These are phyloP conservation scores for Atopsyche davidsoni DNA, from an alignment of 1,140 invertebrate genomes.

Conservation along the genomic window DNA sequence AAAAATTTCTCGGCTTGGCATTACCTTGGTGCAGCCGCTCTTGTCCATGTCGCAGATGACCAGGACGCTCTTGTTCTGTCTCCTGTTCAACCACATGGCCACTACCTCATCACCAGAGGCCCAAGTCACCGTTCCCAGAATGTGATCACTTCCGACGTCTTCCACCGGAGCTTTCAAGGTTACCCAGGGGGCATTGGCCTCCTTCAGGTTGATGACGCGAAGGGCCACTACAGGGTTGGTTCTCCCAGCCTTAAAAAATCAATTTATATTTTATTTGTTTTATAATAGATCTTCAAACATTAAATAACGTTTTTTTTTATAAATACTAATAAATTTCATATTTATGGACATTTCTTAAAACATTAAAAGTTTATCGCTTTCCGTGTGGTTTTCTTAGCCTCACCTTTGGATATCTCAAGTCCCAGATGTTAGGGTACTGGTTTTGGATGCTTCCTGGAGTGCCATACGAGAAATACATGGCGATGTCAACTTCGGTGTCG, in stretches of 20 bases:
- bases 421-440: constrained; percentile 61
- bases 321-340: too few relatives aligned
- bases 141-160: constrained; percentile 46
- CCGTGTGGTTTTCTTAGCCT: too few relatives aligned
- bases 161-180: constrained; percentile 40
- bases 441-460: constrained; percentile 55
- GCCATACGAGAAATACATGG: constrained; percentile 63
- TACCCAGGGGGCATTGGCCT: constrained; percentile 25
- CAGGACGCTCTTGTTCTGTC: constrained; percentile 64
- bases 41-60: constrained; percentile 38
- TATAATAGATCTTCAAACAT: too few relatives aligned
- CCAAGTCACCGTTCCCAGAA: constrained; percentile 69
- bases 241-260: constrained; percentile 37
- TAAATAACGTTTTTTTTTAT: too few relatives aligned
- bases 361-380: too few relatives aligned
- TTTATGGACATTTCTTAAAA: too few relatives aligned
- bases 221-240: constrained; percentile 42
- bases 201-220: constrained; percentile 37
- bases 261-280: neutral
- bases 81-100: constrained; percentile 79
- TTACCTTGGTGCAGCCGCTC: constrained; percentile 17
- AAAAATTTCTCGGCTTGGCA: neutral
- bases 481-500: constrained; percentile 63
- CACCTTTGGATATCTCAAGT: constrained; percentile 85
- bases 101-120: constrained; percentile 61